Base-by-base conservation (phyloP, 2,113 vertebrate genomes). In the Larimichthys polyactis region DNA sequence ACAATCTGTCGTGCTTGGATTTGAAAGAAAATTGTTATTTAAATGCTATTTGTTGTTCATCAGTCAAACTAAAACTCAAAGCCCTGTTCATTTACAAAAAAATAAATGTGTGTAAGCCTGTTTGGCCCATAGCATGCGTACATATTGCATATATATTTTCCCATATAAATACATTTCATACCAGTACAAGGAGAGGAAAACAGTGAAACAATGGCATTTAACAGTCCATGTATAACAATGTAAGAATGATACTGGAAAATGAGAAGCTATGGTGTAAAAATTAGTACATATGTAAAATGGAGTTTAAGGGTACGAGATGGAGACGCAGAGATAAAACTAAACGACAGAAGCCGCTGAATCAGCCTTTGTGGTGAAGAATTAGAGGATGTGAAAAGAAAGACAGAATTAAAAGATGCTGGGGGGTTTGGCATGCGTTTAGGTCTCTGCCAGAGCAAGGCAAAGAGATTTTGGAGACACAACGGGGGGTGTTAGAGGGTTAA, bases 121-220 rank as follows among this genome's bases (percentile, higher is more conserved):
- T 90, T 88, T 77, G 89, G 75, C 88, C 71, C 64, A 77, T 73
- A 83, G 87, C 95, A 95, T 96, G 94, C 94, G 48, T 95, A 94
- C 90, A 94, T 95, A 93, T 92, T 92, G 90, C 88, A 92, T 93
- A 92, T 89, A 90, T 87, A 91, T 84, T 75, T 82, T 83, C 24
- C 65, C 44, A 81, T 92, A 91, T 90, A 92, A 93, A 94, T 93
- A 92, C 87, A 89, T 92, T 81, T 86, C 63, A 88, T 91, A 90
- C 60, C 70, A 85, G 87, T 83, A 91, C 84, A 93, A 82, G 73
- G 63, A 82, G 79, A 52, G n/a, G 74, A 77, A 63, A 84, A 70
- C 81, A 77, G 77, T 81, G 67, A 82, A 85, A 81, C 19, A 14
- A 71, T 60, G 49, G 43, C 29, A 68, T 83, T 43, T 82, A 82